Evolutionary conservation across 2,113 vertebrate genomes (phyloP), one percentile per base, ranked within the genome.

Genomic region (Siniperca knerii): DNA sequence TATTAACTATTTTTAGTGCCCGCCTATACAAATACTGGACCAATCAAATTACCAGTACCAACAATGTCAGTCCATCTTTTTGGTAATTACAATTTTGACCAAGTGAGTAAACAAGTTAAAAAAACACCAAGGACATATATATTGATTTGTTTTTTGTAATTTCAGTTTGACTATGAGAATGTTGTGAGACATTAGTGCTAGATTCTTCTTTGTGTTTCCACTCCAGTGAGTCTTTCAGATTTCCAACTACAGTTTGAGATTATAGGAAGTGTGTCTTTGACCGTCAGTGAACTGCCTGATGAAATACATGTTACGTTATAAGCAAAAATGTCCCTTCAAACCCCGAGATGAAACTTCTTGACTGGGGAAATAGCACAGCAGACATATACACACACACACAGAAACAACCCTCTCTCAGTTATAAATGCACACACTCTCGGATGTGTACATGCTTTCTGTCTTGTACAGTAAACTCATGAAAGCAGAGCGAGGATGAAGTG

Each of bases 401-500:
- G 61, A 48, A 60, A 40, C 54, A 18, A 1, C 10, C 10, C 11
- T 1, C 16, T 35, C 66, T 58, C 61, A 8, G 0, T 4, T 55
- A 67, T n/a, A n/a, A 77, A 74, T 8, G 73, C 61, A n/a, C 70
- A 29, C 52, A 9, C 57, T 6, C 13, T 0, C 12, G 4, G 52
- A 64, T 58, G 60, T 23, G 66, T 10, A 11, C 81, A 65, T 68
- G 72, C 68, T 80, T 78, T 44, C 52, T 77, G 60, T 82, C 90
- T 68, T 3, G 61, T 70, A 42, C 60, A 21, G 72, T 70, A 61
- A 67, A 71, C 71, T 82, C 3, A 0, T 25, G 79, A 62, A 44
- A 54, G 55, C 76, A 9, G 83, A 85, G 82, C 11, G 21, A 61
- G 60, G 85, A 61, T 54, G 20, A 86, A 88, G 75, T 86, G 85